Evolutionary conservation across 2,113 vertebrate genomes (phyloP).

Genomic region (Otocyon megalotis): DNA sequence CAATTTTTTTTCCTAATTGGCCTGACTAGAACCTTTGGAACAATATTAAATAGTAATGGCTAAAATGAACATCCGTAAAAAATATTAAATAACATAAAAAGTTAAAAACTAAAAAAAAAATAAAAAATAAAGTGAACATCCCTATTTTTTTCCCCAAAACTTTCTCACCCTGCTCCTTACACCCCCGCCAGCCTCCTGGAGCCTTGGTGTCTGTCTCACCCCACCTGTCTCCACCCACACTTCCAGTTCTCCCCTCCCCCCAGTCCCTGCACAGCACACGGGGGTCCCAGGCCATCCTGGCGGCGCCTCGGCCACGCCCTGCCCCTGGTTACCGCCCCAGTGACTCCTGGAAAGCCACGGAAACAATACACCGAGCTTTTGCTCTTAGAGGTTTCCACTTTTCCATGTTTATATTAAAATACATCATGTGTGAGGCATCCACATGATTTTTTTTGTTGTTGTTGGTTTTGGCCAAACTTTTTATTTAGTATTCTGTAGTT

Average conservation of each 20-base stretch:
- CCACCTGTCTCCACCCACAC: fast-evolving
- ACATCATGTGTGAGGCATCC: background rate
- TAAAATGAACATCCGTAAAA: background rate
- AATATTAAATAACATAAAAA: too few relatives aligned
- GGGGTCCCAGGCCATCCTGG: background rate
- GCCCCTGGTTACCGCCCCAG: fast-evolving
- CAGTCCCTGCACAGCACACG: fast-evolving
- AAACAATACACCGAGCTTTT: background rate
- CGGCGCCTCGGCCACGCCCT: fast-evolving
- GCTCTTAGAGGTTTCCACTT: background rate
- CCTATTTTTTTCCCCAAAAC: too few relatives aligned
- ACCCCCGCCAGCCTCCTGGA: background rate
- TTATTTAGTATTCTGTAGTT: too few relatives aligned
- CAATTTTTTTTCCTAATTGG: background rate
- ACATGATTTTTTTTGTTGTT: fast-evolving
- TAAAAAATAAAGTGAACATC: background rate
- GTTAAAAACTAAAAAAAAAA: too few relatives aligned
- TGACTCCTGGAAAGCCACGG: fast-evolving
- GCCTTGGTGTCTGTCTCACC: background rate
- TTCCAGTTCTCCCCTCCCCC: fast-evolving
- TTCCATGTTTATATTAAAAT: background rate
- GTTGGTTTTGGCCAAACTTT: too few relatives aligned
- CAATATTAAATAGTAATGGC: background rate
- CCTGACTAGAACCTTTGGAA: background rate
- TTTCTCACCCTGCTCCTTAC: background rate